Evolutionary conservation across 2,888 invertebrate genomes (phyloP).

Genomic region (Metopia argyrocephala): DNA sequence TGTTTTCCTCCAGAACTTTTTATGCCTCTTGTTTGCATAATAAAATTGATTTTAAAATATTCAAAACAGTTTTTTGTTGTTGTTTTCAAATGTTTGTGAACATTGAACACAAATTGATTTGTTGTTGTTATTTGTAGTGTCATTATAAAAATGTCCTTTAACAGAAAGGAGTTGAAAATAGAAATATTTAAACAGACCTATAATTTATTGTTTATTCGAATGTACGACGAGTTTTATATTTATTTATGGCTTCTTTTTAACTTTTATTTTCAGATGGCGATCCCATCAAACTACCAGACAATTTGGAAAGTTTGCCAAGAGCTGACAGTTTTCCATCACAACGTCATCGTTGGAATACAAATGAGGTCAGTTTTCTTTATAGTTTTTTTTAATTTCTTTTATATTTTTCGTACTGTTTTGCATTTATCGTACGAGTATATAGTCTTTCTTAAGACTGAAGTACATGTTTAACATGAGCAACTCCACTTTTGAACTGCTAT

Average conservation of each 20-base stretch:
- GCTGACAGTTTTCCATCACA: slow-evolving; percentile 97
- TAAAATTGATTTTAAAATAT: slow-evolving; percentile 12
- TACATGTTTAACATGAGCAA: slow-evolving; percentile 50
- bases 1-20: not conserved
- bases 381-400: not conserved
- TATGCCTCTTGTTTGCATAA: not conserved
- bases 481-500: slow-evolving; percentile 21
- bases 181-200: not conserved
- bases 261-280: slow-evolving; percentile 86
- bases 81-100: slow-evolving; percentile 13
- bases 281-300: slow-evolving; percentile 95
- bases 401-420: no score
- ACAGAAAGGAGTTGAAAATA: not conserved
- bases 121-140: slow-evolving; percentile 16
- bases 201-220: slow-evolving; percentile 51
- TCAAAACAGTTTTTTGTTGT: slow-evolving; percentile 30
- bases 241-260: slow-evolving; percentile 62
- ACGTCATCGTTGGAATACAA: slow-evolving; percentile 98
- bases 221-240: slow-evolving; percentile 18
- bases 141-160: slow-evolving; percentile 44
- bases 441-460: slow-evolving; percentile 35
- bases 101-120: slow-evolving; percentile 53
- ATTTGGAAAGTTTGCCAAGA: slow-evolving; percentile 95
- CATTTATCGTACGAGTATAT: no score
- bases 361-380: slow-evolving; percentile 87